Evolutionary conservation across 1,140 invertebrate species (phyloP).

Genomic region (Diuraphis noxia): DNA sequence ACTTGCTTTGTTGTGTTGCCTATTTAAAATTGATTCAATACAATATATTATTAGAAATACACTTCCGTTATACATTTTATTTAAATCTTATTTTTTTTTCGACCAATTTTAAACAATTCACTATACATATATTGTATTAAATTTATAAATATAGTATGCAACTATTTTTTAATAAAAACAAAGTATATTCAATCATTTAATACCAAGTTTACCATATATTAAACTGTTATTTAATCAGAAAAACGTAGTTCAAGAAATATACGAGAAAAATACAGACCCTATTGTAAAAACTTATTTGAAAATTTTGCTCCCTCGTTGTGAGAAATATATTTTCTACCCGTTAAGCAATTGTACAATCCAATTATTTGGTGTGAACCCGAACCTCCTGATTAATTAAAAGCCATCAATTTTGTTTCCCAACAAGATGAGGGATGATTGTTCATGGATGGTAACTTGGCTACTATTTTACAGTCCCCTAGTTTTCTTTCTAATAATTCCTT

Average conservation of each 20-base stretch:
- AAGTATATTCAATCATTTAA: background rate
- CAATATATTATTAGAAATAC: background rate
- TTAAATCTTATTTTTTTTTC: background rate
- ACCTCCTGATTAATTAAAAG: conserved; percentile 28
- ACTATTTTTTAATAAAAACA: background rate
- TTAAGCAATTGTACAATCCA: conserved; percentile 18
- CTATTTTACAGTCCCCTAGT: background rate
- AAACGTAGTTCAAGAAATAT: background rate
- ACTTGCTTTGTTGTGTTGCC: conserved; percentile 68
- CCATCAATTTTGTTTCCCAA: background rate
- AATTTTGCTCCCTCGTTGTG: background rate
- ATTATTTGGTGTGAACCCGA: conserved; percentile 54
- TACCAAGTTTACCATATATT: background rate
- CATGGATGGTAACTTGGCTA: background rate
- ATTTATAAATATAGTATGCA: background rate
- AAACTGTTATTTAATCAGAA: background rate
- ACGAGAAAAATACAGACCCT: background rate
- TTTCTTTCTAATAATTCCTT: background rate
- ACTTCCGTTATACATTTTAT: background rate
- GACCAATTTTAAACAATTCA: background rate
- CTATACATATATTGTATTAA: background rate
- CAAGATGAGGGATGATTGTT: background rate
- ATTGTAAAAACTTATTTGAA: background rate
- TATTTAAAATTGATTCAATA: conserved; percentile 45
- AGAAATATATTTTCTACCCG: background rate